Conservation (phyloP, 2,113 vertebrate species). For the Forbesichthys agassizii region DNA sequence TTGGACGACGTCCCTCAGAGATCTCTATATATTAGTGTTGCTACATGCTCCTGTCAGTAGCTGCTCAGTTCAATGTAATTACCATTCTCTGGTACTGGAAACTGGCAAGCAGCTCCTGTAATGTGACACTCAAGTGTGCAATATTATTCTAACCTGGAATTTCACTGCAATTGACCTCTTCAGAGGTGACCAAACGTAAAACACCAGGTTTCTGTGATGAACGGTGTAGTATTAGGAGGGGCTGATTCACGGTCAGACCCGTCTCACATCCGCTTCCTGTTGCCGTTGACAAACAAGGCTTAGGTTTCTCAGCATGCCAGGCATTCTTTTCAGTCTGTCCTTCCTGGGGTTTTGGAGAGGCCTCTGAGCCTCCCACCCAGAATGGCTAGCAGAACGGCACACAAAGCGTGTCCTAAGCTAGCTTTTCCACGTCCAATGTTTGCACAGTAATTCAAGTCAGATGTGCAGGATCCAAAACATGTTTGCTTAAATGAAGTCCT, state of each 20-base stretch:
- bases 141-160: conserved; percentile 63
- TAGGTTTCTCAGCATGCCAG: conserved; percentile 77
- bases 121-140: conserved; percentile 30
- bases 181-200: conserved; percentile 52
- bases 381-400: conserved; percentile 72
- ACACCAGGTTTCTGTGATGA: conserved; percentile 52
- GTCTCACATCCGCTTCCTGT: conserved; percentile 80
- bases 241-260: conserved; percentile 70
- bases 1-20: conserved; percentile 1
- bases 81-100: conserved; percentile 8
- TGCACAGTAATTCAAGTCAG: conserved; percentile 82
- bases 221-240: conserved; percentile 53
- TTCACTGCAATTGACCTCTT: conserved; percentile 57
- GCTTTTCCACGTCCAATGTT: conserved; percentile 77
- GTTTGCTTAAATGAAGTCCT: conserved; percentile 80
- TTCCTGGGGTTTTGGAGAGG: conserved; percentile 74
- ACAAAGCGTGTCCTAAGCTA: conserved; percentile 76
- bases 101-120: conserved; percentile 12
- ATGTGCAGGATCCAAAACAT: conserved; percentile 81
- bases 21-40: background rate
- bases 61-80: conserved; percentile 30
- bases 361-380: conserved; percentile 75
- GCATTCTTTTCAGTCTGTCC: conserved; percentile 76
- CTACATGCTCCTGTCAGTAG: conserved; percentile 9
- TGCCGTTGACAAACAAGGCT: conserved; percentile 79